phyloP scores from a whole-genome alignment of 2,888 invertebrate genomes.

The Vanessa cardui region DNA sequence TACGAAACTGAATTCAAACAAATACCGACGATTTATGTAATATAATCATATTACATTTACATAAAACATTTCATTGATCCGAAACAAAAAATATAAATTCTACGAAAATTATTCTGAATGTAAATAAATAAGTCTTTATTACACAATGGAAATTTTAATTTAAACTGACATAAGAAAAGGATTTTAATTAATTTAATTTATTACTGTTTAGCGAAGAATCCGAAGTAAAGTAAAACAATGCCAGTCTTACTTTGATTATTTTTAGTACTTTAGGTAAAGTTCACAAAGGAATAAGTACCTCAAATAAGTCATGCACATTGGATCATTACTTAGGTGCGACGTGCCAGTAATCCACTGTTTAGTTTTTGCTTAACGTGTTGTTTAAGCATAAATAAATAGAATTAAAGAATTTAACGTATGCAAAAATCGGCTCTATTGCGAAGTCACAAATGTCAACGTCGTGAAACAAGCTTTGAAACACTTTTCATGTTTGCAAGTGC shows the following conservation, averaged over 20 bases:
- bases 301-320: constrained; percentile 7
- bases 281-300: background rate
- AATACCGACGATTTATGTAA: background rate
- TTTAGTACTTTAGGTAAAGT: background rate
- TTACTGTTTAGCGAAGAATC: constrained; percentile 15
- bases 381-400: constrained; percentile 9
- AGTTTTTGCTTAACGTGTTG: constrained; percentile 12
- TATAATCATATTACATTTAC: background rate
- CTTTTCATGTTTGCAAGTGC: constrained; percentile 16
- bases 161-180: constrained; percentile 13
- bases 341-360: constrained; percentile 19
- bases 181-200: constrained; percentile 21
- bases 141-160: background rate
- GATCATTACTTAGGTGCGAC: constrained; percentile 6
- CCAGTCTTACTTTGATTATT: constrained; percentile 13
- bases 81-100: background rate
- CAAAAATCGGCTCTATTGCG: constrained; percentile 6
- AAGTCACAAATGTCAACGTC: constrained; percentile 23
- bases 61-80: background rate
- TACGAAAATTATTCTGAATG: background rate
- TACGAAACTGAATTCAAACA: background rate
- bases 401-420: background rate
- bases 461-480: constrained; percentile 17
- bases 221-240: constrained; percentile 18
- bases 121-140: background rate